These are phyloP conservation scores for Gonatopus flavifemur DNA, from an alignment of 1,140 invertebrate genomes.

Conservation along the genomic window DNA sequence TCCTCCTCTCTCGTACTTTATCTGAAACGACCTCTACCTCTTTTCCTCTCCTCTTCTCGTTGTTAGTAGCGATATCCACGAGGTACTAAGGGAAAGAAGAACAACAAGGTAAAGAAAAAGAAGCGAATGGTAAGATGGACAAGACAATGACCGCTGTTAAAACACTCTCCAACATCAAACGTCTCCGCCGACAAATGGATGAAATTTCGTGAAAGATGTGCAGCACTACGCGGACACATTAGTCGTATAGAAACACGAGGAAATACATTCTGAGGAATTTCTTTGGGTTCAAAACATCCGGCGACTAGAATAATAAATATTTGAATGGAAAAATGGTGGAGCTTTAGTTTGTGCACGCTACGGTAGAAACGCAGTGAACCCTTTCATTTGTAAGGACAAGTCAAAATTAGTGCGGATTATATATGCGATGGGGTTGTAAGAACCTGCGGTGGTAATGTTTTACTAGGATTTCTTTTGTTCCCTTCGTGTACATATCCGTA, in stretches of 20 bases:
- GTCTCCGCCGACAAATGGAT: constrained; percentile 16
- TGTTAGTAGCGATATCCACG: constrained; percentile 10
- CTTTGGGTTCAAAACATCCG: constrained; percentile 35
- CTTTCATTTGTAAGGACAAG: constrained; percentile 57
- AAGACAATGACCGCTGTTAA: constrained; percentile 41
- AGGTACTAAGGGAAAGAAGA: not conserved
- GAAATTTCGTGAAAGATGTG: constrained; percentile 6
- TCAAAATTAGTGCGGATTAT: constrained; percentile 54
- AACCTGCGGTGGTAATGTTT: constrained; percentile 29
- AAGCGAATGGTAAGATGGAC: not conserved
- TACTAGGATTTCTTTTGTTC: no score
- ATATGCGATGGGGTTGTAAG: no score
- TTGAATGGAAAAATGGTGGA: no score
- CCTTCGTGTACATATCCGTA: no score
- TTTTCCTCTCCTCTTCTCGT: no score
- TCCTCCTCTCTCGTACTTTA: constrained; percentile 27
- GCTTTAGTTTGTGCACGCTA: no score
- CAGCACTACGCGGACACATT: constrained; percentile 3
- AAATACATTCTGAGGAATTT: constrained; percentile 11
- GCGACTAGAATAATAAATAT: constrained; percentile 54
- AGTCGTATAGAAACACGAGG: constrained; percentile 6
- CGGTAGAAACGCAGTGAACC: constrained; percentile 45
- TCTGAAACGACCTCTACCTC: constrained; percentile 32
- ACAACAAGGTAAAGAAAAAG: not conserved
- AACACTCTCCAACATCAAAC: constrained; percentile 35